Percentiles rank a stretch among this genome's conserved stretches.
phyloP scores from a whole-genome alignment of 2,113 vertebrate genomes.

The Limanda limanda region DNA sequence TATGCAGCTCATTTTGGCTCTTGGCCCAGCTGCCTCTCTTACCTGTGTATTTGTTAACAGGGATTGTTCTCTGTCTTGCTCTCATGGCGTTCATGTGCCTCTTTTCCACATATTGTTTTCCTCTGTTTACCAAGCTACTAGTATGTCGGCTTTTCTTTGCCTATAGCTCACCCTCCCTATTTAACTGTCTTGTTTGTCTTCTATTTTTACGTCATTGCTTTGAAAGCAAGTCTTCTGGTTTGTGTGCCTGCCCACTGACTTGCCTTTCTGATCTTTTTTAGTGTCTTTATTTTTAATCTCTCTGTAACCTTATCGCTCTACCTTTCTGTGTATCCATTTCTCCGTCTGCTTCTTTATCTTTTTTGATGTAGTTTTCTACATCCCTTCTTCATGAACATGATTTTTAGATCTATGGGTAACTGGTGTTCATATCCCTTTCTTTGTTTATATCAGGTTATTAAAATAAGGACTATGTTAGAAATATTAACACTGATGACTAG shows the following conservation, averaged over 20 bases:
- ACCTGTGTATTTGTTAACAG: neutral
- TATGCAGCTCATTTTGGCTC: neutral
- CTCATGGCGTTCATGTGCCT: too few relatives aligned
- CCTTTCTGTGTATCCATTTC: neutral
- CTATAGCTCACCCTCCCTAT: slow-evolving; percentile 6
- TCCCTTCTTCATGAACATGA: neutral
- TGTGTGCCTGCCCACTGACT: neutral
- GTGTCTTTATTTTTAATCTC: slow-evolving; percentile 14
- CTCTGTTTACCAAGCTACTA: neutral
- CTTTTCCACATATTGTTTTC: neutral
- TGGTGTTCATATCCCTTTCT: neutral
- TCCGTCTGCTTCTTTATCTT: neutral
- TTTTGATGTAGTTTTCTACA: neutral
- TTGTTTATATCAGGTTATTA: neutral
- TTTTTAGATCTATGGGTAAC: neutral
- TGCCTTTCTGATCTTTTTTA: slow-evolving; percentile 13
- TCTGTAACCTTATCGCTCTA: neutral
- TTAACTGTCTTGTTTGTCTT: neutral
- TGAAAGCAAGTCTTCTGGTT: slow-evolving; percentile 14
- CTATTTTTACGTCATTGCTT: slow-evolving; percentile 18
- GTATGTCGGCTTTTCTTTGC: neutral
- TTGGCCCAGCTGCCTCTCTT: neutral
- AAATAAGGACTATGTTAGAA: neutral
- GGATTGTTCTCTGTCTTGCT: neutral
- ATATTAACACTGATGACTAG: neutral